These are phyloP conservation scores for Vultur gryphus DNA, from an alignment of 2,797 vertebrate species.

Conservation along the genomic window DNA sequence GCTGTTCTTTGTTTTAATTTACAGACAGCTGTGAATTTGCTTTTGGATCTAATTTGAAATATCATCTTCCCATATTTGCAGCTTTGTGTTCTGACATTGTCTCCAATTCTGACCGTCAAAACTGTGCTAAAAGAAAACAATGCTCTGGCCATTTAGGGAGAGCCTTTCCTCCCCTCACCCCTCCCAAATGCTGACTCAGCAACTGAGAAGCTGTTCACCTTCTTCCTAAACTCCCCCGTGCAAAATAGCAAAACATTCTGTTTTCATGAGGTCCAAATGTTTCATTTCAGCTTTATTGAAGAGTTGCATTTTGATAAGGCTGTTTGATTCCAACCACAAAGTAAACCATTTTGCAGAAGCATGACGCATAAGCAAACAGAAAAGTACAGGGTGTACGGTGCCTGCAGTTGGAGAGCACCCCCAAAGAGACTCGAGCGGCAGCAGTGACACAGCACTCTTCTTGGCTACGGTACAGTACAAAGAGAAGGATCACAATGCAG, in stretches of 20 bases:
- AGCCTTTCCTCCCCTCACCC: background rate
- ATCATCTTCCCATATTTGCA: background rate
- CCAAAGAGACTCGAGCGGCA: background rate
- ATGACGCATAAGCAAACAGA: slow-evolving; percentile 8
- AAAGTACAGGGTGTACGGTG: slow-evolving; percentile 5
- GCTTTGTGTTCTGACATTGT: background rate
- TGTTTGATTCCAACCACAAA: background rate
- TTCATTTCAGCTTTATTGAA: background rate
- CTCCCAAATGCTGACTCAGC: background rate
- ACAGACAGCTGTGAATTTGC: background rate
- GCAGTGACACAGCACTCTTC: slow-evolving; percentile 12
- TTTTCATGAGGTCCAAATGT: background rate
- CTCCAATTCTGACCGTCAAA: background rate
- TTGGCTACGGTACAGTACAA: background rate
- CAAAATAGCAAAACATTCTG: background rate
- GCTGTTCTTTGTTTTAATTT: background rate
- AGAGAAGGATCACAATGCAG: background rate
- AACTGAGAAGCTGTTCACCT: background rate
- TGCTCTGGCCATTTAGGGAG: background rate
- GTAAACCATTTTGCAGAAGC: background rate
- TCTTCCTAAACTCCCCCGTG: background rate
- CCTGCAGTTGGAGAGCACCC: slow-evolving; percentile 6
- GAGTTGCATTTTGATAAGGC: background rate
- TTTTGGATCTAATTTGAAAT: background rate
- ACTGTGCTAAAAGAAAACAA: background rate